Conservation (phyloP, 2,797 vertebrate species). For the Chaetophractus vellerosus region DNA sequence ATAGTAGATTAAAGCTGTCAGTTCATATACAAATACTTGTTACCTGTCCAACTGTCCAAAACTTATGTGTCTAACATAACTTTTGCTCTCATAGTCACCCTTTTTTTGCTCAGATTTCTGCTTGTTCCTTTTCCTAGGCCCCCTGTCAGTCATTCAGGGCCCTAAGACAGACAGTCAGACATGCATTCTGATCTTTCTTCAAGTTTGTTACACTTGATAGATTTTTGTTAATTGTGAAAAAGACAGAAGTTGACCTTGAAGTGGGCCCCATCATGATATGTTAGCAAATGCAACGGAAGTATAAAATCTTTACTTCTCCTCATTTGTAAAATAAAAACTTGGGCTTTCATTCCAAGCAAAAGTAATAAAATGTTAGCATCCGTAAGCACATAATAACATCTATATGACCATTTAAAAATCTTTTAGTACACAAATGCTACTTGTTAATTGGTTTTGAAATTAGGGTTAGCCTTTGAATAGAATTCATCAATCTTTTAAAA, state of each 20-base stretch:
- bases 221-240: slow-evolving; percentile 43
- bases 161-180: background rate
- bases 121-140: background rate
- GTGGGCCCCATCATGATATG: background rate
- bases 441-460: background rate
- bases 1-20: background rate
- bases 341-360: background rate
- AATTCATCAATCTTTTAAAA: background rate
- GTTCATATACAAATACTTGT: background rate
- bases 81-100: background rate
- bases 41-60: slow-evolving; percentile 8
- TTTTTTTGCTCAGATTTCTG: background rate
- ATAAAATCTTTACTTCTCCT: background rate
- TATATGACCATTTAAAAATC: background rate
- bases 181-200: background rate
- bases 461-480: background rate
- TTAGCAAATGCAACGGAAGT: background rate
- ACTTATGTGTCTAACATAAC: background rate
- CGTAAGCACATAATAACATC: background rate
- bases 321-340: slow-evolving; percentile 30
- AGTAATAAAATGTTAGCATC: background rate
- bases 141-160: no score
- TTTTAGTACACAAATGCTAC: background rate
- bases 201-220: background rate
- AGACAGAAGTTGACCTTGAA: slow-evolving; percentile 13